Percentiles rank a stretch among this genome's conserved stretches.
Evolutionary conservation across 2,113 vertebrate species (phyloP).

Genomic region (Penelope pileata): DNA sequence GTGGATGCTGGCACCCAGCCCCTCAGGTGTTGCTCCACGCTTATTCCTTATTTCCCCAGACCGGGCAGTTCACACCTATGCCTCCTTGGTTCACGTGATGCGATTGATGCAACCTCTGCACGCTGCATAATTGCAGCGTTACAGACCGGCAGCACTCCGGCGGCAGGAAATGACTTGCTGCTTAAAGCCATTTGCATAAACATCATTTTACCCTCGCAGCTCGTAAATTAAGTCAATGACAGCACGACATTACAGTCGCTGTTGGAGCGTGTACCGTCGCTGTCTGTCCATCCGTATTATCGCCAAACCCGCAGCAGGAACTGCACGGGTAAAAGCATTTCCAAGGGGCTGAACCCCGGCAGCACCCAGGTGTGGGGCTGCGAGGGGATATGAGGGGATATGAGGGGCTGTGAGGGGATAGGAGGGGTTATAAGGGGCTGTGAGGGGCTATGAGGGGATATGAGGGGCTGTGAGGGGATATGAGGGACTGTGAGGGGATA

Average conservation of each 20-base stretch:
- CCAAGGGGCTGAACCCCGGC: not conserved
- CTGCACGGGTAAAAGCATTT: not conserved
- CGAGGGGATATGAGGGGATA: no score
- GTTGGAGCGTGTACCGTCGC: not conserved
- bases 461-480: no score
- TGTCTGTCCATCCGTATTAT: not conserved
- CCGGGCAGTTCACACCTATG: not conserved
- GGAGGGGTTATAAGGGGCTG: no score
- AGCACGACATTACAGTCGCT: not conserved
- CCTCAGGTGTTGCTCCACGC: not conserved
- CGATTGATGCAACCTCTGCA: not conserved
- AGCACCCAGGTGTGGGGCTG: not conserved
- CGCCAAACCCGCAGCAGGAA: not conserved
- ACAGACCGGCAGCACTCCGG: conserved; percentile 19
- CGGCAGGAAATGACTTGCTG: conserved; percentile 37
- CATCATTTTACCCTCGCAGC: conserved; percentile 2
- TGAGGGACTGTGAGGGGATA: no score
- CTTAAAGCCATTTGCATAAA: conserved; percentile 32
- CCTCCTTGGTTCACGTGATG: conserved; percentile 23
- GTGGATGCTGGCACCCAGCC: not conserved
- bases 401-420: no score
- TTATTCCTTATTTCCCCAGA: conserved; percentile 35
- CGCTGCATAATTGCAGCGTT: conserved; percentile 2
- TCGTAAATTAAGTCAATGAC: not conserved
- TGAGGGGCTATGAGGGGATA: no score